Conservation (phyloP, 2,888 invertebrate species). For the Ariolimax columbianus region DNA sequence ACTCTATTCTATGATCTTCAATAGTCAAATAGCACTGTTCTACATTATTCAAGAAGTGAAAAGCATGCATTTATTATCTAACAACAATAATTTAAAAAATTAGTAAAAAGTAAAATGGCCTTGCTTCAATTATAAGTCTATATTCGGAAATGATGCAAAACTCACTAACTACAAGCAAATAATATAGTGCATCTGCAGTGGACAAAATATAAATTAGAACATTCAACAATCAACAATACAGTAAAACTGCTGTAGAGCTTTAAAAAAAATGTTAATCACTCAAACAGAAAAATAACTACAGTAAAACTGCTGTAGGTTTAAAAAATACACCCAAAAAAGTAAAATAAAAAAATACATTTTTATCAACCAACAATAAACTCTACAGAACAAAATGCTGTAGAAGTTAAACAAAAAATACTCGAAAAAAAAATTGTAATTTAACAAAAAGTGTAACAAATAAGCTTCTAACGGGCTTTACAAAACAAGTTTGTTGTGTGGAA, state of each 20-base stretch:
- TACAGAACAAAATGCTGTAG: background rate
- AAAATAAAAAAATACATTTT: background rate
- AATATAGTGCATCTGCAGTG: background rate
- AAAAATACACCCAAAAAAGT: background rate
- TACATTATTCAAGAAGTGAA: too few species aligned
- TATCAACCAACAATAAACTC: background rate
- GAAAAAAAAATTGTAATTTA: too few species aligned
- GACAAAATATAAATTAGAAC: background rate
- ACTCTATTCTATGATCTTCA: too few species aligned
- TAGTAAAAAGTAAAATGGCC: background rate
- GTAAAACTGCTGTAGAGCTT: too few species aligned
- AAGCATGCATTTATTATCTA: too few species aligned
- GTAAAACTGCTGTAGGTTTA: background rate
- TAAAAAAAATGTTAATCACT: too few species aligned
- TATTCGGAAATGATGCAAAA: background rate
- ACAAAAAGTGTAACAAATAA: constrained; percentile 4
- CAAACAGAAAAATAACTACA: too few species aligned
- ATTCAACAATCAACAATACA: background rate
- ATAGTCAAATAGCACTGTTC: too few species aligned
- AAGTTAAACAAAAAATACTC: too few species aligned
- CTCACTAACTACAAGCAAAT: background rate
- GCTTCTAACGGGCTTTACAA: background rate
- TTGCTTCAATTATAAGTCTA: background rate
- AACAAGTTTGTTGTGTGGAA: constrained; percentile 3
- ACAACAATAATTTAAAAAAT: background rate